Percentiles rank a stretch among this genome's conserved stretches.
These are phyloP conservation scores for Chloroceryle amazona DNA, from an alignment of 2,797 vertebrate genomes.

Conservation along the genomic window DNA sequence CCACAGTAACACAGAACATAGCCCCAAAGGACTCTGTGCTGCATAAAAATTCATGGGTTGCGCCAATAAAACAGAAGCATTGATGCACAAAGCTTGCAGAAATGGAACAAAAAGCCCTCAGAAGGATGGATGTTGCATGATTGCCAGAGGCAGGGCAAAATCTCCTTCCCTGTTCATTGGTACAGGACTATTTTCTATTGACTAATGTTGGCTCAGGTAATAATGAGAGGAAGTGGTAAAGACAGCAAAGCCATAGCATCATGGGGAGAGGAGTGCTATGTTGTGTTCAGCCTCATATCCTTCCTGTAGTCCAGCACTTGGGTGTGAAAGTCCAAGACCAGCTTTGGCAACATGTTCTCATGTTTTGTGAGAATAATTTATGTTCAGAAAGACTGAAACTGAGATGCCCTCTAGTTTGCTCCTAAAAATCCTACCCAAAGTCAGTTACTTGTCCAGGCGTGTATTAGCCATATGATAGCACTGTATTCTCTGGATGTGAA, in stretches of 20 bases:
- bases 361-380: background rate
- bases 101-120: background rate
- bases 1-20: background rate
- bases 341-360: background rate
- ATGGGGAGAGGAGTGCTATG: rapidly evolving
- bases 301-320: background rate
- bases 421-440: background rate
- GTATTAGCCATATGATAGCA: background rate
- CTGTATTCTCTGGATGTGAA: background rate
- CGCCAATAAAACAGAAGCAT: background rate
- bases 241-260: background rate
- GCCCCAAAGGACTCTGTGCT: background rate
- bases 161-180: background rate
- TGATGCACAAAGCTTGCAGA: background rate
- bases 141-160: background rate
- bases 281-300: background rate
- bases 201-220: background rate
- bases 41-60: background rate
- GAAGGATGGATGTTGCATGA: background rate
- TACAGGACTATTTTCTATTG: background rate
- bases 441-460: background rate
- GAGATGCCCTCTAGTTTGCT: background rate
- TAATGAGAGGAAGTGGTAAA: background rate
- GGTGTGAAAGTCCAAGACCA: background rate
- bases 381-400: background rate